A percentile compares a stretch with the other conserved stretches of the same genome.
phyloP scores from a whole-genome alignment of 2,113 vertebrate species.

The Edolisoma coerulescens region DNA sequence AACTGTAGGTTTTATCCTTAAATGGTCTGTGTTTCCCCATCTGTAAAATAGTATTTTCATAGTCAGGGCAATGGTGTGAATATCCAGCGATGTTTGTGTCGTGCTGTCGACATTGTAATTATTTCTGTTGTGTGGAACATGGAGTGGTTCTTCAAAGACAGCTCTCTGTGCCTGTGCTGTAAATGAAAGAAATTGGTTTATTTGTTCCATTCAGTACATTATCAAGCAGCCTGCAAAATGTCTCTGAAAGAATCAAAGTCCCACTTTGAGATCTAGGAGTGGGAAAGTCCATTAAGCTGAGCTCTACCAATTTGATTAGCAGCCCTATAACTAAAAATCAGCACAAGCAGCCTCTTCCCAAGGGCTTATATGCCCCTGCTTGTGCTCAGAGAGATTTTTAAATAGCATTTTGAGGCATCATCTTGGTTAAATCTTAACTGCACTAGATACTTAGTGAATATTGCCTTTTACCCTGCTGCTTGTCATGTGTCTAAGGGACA shows the following conservation, averaged over 20 bases:
- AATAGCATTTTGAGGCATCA: neutral
- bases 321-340: slow-evolving; percentile 31
- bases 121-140: slow-evolving; percentile 3
- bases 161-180: slow-evolving; percentile 30
- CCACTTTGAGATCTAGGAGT: slow-evolving; percentile 44
- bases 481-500: neutral
- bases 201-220: slow-evolving; percentile 44
- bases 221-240: slow-evolving; percentile 55
- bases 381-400: neutral
- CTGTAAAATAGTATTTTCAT: neutral
- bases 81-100: neutral
- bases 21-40: neutral
- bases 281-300: slow-evolving; percentile 54
- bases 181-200: slow-evolving; percentile 64
- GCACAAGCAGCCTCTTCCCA: neutral
- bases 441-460: neutral
- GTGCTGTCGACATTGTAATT: neutral
- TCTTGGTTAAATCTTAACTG: neutral
- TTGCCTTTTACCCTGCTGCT: neutral
- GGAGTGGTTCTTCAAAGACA: slow-evolving; percentile 58
- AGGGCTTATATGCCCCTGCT: neutral
- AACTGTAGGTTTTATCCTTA: neutral
- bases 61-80: neutral
- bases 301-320: slow-evolving; percentile 59
- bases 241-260: slow-evolving; percentile 69